Base-by-base conservation (phyloP, 1,140 invertebrate species). In the Saxidomus purpurata region DNA sequence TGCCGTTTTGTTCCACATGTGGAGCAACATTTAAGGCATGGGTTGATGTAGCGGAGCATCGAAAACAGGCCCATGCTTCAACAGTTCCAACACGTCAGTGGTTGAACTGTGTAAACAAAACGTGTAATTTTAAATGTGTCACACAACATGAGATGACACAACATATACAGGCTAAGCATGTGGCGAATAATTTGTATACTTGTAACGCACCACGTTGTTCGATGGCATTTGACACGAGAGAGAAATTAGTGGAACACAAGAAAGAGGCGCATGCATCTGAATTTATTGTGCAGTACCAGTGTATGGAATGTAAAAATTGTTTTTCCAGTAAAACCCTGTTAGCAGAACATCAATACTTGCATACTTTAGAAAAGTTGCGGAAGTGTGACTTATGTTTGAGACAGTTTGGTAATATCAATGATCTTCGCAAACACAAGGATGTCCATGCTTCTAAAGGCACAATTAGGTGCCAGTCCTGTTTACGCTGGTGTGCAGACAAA, bases 201-300 rank as follows among this genome's bases (percentile, higher is more conserved):
- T 88, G 86, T 52, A 88, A 67, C 38, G 59, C 77, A 25, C 76
- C 76, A 28, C 52, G 63, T 9, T 88, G 86, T 52, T 28, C 86
- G 17, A 36, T 19, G 6, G 59, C 71, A 15, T 88, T 88, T 38
- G 63, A 28, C 17, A 43, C 77, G 6, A 28, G 77, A 22, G 77
- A 80, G 17, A 0, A 43, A 9, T 36, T 88, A 31, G 80, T 31
- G 8, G 76, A 88, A 28, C 86, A 88, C 43, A 88, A 88, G 43
- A 88, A 88, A 34, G 86, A 88, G 31, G 49, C 49, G 0, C 86
- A 81, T 55, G 77, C 86, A 1, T 88, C 86, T 15, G 86, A 88
- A 55, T 88, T 88, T 71, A 88, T 88, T 38, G 86, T 88, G 11
- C 86, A 88, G 61, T 88, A 88, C 40, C 86, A 88, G 40, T 88